These are phyloP conservation scores for Oryctes rhinoceros DNA, from an alignment of 1,140 invertebrate species.

Conservation along the genomic window DNA sequence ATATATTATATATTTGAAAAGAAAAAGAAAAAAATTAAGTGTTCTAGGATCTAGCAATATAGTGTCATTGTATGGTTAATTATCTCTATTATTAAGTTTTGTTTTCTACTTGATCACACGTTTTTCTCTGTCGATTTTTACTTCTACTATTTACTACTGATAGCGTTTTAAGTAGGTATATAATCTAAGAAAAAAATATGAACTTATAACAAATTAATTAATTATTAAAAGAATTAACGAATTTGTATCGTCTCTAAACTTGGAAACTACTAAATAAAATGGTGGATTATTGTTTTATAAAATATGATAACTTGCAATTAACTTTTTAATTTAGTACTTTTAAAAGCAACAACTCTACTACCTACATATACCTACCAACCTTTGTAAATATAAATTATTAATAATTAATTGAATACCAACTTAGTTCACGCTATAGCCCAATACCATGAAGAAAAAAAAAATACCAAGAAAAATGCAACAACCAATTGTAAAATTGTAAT, in stretches of 20 bases:
- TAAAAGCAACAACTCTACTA: neutral
- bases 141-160: neutral
- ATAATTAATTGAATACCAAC: neutral
- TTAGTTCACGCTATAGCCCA: conserved; percentile 38
- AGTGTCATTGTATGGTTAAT: neutral
- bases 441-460: neutral
- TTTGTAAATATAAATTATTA: conserved; percentile 19
- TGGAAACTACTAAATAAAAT: neutral
- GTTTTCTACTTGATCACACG: neutral
- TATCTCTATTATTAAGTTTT: conserved; percentile 6
- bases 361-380: neutral
- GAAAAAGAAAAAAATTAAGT: neutral
- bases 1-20: conserved; percentile 31
- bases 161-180: conserved; percentile 14
- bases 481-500: conserved; percentile 35
- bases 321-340: conserved; percentile 7
- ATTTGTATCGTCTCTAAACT: conserved; percentile 21
- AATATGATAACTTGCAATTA: neutral
- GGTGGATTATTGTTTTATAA: neutral
- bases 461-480: neutral
- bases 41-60: conserved; percentile 22
- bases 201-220: neutral
- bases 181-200: neutral
- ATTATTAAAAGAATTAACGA: conserved; percentile 5
- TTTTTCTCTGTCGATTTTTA: neutral